Base-by-base conservation (phyloP, 1,140 invertebrate species). In the Helicoverpa armigera region DNA sequence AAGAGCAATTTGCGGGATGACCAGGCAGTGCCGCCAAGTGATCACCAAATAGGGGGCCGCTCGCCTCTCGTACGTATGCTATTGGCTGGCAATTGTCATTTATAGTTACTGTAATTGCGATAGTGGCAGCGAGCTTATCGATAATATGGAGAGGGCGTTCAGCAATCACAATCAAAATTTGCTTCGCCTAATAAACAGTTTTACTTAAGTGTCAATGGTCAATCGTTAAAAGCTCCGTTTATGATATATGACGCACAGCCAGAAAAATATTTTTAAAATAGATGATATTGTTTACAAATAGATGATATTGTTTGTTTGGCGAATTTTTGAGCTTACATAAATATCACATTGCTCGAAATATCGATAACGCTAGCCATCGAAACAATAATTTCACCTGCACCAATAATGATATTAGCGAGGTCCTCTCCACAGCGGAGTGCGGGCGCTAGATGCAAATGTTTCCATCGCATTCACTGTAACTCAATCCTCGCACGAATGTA, bases 1-100 rank as follows among this genome's bases (percentile, higher is more conserved):
- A 94, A 94, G 92, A 90, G 93, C 93, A 94, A 94, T 94, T 94
- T 94, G 93, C 89, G 92, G 92, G 90, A 94, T 94, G 90, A 88
- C 87, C 91, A 85, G 84, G 86, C 85, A 89, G 86, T 87, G 91
- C 88, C 90, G 90, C 89, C 92, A 89, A 93, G 91, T 92, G 92
- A 87, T 91, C 89, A 90, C 89, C 90, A 89, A 90, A 93, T 90
- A 90, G 92, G 92, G 92, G 92, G 78, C 77, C 58, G 81, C 53
- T 67, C 69, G 18, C 73, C 77, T 65, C 81, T 82, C 73, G 77
- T 69, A 58, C 65, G 78, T 58, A 12, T 73, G 69, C 73, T 79
- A 77, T 82, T 77, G 77, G 74, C 76, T 74, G 43, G 83, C 84
- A 84, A 88, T 87, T 88, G 87, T 87, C 84, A 88, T 81, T 83